These are phyloP conservation scores for Parasteatoda lunata DNA, from an alignment of 2,888 invertebrate species.

Conservation along the genomic window DNA sequence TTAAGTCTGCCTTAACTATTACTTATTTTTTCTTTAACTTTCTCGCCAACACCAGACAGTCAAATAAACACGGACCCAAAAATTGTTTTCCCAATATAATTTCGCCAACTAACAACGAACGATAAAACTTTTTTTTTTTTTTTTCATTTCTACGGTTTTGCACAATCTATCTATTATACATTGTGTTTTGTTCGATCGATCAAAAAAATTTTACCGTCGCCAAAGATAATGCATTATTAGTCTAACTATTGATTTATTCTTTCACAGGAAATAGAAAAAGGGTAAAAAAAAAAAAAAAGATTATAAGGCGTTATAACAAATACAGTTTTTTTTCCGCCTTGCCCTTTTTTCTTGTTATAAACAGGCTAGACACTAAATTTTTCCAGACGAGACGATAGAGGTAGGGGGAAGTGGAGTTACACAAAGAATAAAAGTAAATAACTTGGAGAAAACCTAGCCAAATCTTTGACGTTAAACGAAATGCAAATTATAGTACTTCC, in stretches of 20 bases:
- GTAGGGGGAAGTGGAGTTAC: background rate
- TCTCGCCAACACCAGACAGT: constrained; percentile 3
- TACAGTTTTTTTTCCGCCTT: background rate
- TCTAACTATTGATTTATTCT: background rate
- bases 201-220: background rate
- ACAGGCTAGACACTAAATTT: background rate
- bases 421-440: background rate
- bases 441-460: background rate
- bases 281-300: too few species aligned
- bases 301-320: background rate
- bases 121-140: background rate
- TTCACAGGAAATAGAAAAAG: background rate
- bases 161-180: background rate
- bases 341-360: background rate
- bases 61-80: background rate
- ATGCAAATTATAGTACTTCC: background rate
- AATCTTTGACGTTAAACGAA: background rate
- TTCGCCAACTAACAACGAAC: background rate
- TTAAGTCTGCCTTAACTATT: constrained; percentile 12
- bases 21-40: constrained; percentile 2
- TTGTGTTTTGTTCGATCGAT: background rate
- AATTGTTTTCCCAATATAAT: constrained; percentile 5
- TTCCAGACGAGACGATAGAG: background rate
- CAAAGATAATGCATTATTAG: background rate
- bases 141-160: background rate